Percentiles rank a stretch among this genome's conserved stretches.
Conservation (phyloP, 2,888 invertebrate species). For the Druceiella hillmani region DNA sequence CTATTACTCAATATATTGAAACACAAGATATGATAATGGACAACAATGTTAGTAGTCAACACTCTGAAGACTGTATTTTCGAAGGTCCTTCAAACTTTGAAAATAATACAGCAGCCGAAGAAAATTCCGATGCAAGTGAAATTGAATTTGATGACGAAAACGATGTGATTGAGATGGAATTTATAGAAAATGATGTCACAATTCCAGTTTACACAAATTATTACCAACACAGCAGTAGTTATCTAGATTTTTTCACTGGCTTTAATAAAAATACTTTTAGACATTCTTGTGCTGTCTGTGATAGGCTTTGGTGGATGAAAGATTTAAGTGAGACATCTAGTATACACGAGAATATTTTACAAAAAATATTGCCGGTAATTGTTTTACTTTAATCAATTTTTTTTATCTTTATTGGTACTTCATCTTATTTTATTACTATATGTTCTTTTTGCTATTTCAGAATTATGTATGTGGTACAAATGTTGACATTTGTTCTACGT, state of each 20-base stretch:
- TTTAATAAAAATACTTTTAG: conserved; percentile 23
- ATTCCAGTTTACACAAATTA: conserved; percentile 26
- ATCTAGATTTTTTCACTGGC: conserved; percentile 24
- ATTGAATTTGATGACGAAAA: conserved; percentile 21
- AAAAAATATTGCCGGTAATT: conserved; percentile 22
- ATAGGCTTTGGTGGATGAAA: conserved; percentile 24
- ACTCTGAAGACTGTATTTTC: conserved; percentile 22
- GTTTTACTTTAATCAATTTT: conserved; percentile 16
- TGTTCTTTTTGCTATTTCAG: conserved; percentile 19
- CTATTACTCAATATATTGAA: no score
- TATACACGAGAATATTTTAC: conserved; percentile 20
- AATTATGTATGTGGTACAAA: conserved; percentile 20
- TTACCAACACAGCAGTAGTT: conserved; percentile 22
- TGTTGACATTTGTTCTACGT: conserved; percentile 21
- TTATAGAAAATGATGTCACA: conserved; percentile 26
- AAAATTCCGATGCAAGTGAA: conserved; percentile 25
- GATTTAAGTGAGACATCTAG: conserved; percentile 17
- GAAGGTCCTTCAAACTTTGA: no score
- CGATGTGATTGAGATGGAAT: conserved; percentile 24
- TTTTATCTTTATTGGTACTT: conserved; percentile 20
- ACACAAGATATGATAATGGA: no score
- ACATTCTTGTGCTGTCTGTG: conserved; percentile 24
- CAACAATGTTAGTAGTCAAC: conserved; percentile 24
- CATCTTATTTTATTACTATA: conserved; percentile 17
- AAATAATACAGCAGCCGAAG: conserved; percentile 25